Conservation (phyloP, 1,140 invertebrate genomes). For the Bombus waltoni region DNA sequence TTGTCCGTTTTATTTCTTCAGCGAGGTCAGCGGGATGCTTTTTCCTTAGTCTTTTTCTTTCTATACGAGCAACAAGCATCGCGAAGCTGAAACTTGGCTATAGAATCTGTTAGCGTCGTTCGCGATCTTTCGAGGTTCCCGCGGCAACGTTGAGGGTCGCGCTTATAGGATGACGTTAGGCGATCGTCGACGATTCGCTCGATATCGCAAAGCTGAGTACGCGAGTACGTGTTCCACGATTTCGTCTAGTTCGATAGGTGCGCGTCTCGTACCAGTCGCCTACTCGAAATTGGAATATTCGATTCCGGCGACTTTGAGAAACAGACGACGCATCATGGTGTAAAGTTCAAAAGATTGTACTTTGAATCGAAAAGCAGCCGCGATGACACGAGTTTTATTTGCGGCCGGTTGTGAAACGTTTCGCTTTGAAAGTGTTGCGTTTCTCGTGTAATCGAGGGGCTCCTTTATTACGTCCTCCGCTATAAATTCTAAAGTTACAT, state of each 20-base stretch:
- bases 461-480: neutral
- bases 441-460: neutral
- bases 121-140: neutral
- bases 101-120: neutral
- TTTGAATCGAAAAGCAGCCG: neutral
- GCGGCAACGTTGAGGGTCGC: neutral
- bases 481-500: neutral
- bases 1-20: no score
- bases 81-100: neutral
- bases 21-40: no score
- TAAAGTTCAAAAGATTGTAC: neutral
- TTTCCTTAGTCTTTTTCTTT: no score
- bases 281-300: neutral
- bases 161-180: neutral
- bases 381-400: no score
- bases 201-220: no score
- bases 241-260: accelerated
- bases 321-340: neutral
- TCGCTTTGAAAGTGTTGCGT: neutral
- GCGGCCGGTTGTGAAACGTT: neutral
- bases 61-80: no score
- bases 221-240: neutral
- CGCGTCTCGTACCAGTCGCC: no score
- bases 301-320: no score
- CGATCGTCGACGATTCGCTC: neutral